phyloP scores from a whole-genome alignment of 1,140 invertebrate species.

The Aplysia californica region DNA sequence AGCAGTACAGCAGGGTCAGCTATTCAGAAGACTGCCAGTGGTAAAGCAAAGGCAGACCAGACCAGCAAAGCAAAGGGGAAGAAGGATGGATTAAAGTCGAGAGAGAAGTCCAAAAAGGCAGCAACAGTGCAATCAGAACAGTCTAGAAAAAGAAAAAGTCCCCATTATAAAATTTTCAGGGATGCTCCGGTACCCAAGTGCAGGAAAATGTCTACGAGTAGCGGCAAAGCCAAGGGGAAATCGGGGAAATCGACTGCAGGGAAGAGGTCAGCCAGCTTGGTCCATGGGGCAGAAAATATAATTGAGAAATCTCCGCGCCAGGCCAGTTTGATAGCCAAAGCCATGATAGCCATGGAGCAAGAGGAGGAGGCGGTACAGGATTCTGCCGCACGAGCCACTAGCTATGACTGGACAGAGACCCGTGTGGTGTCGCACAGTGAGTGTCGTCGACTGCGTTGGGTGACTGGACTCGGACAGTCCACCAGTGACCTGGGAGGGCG shows the following conservation, averaged over 20 bases:
- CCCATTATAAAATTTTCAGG: constrained; percentile 23
- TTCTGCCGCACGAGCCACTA: constrained; percentile 8
- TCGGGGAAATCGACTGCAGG: background rate
- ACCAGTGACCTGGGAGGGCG: background rate
- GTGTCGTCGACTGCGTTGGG: background rate
- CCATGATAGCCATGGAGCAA: constrained; percentile 26
- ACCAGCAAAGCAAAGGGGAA: background rate
- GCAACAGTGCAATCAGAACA: background rate
- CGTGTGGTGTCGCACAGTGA: background rate
- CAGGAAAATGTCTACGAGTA: constrained; percentile 9
- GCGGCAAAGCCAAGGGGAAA: background rate
- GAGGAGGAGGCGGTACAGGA: constrained; percentile 5
- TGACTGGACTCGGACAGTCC: background rate
- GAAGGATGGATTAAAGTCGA: background rate
- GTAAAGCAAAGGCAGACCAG: background rate
- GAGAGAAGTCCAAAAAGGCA: background rate
- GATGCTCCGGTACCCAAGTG: constrained; percentile 10
- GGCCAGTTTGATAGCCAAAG: constrained; percentile 22
- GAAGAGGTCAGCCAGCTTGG: background rate
- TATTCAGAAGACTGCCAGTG: background rate
- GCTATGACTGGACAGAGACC: constrained; percentile 22
- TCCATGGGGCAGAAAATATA: constrained; percentile 18
- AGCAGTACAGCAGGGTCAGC: background rate
- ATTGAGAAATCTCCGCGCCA: constrained; percentile 28
- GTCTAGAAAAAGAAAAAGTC: constrained; percentile 1